Conservation (phyloP, 2,888 invertebrate species). For the Clanis bilineata region DNA sequence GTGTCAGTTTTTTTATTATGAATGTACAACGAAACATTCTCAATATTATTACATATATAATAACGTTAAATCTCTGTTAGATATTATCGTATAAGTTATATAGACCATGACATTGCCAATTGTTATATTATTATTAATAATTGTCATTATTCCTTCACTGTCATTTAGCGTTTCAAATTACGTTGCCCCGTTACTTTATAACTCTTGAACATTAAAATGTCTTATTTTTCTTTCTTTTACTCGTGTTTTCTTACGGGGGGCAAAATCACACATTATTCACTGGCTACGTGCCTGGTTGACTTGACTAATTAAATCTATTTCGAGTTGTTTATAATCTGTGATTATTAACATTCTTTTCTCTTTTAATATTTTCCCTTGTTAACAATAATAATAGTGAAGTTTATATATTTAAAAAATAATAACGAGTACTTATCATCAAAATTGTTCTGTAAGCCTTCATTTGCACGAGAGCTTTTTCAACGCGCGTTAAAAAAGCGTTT, state of each 20-base stretch:
- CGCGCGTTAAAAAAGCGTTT: too few species aligned
- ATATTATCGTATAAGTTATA: constrained; percentile 12
- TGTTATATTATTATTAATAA: not conserved
- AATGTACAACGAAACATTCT: not conserved
- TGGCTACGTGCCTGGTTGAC: not conserved
- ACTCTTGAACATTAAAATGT: not conserved
- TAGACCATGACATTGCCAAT: constrained; percentile 13
- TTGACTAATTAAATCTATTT: not conserved
- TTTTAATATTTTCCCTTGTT: not conserved
- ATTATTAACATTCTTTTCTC: not conserved
- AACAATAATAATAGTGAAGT: not conserved
- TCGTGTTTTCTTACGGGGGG: not conserved
- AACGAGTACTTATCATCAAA: too few species aligned
- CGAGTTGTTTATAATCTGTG: not conserved
- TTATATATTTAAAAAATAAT: not conserved
- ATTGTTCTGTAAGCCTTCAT: too few species aligned
- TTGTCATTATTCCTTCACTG: not conserved
- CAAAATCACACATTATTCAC: not conserved
- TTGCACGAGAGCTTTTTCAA: too few species aligned
- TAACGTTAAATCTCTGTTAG: constrained; percentile 10
- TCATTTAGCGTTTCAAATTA: not conserved
- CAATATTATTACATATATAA: not conserved
- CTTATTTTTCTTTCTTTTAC: not conserved
- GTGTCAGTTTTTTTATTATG: not conserved
- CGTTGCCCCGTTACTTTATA: not conserved